Percentiles rank a stretch among this genome's conserved stretches.
phyloP scores from a whole-genome alignment of 1,140 invertebrate species.

The Calephelis virginiensis region DNA sequence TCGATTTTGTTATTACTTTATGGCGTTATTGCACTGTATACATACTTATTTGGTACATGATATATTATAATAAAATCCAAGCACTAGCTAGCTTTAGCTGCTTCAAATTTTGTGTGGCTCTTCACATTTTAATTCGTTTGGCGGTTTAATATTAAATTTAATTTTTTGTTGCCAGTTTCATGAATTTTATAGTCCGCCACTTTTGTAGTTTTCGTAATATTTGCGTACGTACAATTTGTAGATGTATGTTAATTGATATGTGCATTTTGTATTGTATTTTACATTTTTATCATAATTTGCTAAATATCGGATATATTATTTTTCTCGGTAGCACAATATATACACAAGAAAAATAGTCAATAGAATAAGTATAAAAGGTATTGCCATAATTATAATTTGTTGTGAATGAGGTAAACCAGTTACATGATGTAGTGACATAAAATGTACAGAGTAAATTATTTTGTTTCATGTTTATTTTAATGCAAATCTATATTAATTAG shows the following conservation, averaged over 20 bases:
- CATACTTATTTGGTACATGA: conserved; percentile 49
- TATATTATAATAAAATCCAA: conserved; percentile 45
- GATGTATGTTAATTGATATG: conserved; percentile 16
- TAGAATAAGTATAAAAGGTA: conserved; percentile 43
- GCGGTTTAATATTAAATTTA: conserved; percentile 33
- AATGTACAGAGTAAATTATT: conserved; percentile 75
- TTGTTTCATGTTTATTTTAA: conserved; percentile 66
- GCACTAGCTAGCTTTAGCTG: conserved; percentile 64
- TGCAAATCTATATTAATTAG: conserved; percentile 62
- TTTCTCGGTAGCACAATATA: conserved; percentile 25
- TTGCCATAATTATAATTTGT: conserved; percentile 66
- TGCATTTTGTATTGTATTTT: conserved; percentile 10
- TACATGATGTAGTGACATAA: conserved; percentile 38
- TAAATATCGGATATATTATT: conserved; percentile 4
- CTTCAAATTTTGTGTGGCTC: conserved; percentile 51
- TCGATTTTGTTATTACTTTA: conserved; percentile 52
- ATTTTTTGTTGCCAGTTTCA: conserved; percentile 20
- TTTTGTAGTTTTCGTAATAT: conserved; percentile 7
- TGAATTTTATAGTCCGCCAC: neutral
- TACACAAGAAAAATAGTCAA: conserved; percentile 34
- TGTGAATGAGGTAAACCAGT: conserved; percentile 54
- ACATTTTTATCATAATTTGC: neutral
- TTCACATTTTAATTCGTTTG: conserved; percentile 26
- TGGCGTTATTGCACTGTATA: conserved; percentile 61
- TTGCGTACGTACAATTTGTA: conserved; percentile 18